Conservation (phyloP, 2,113 vertebrate genomes). For the Hemiprocne comata region DNA sequence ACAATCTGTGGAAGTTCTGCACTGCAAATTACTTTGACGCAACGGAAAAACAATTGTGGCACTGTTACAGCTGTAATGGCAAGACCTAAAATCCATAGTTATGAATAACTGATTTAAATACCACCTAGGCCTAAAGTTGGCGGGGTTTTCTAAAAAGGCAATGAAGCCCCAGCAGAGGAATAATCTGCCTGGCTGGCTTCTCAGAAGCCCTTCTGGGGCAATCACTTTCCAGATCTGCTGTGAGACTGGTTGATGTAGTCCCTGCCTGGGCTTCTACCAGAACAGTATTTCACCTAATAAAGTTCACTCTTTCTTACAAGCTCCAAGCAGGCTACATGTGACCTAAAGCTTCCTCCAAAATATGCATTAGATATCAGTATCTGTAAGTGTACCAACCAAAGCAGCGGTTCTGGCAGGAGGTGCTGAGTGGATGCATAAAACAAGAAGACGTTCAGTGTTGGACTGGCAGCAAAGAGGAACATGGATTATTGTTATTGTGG, state of each 20-base stretch:
- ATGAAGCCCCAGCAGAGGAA: background rate
- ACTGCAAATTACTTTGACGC: background rate
- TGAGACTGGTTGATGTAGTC: background rate
- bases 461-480: background rate
- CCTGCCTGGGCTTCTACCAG: background rate
- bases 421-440: background rate
- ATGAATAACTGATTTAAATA: background rate
- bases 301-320: background rate
- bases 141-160: background rate
- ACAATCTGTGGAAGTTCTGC: background rate
- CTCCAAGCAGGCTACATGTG: background rate
- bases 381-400: background rate
- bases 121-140: background rate
- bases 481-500: background rate
- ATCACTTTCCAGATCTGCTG: background rate
- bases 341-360: background rate
- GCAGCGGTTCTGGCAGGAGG: background rate
- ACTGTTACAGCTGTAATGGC: background rate
- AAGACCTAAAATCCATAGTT: background rate
- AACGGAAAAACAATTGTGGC: fast-evolving
- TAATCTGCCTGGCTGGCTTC: background rate
- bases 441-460: background rate
- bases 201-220: background rate
- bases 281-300: background rate
- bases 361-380: background rate